Percentiles rank a stretch among this genome's conserved stretches.
Evolutionary conservation across 2,113 vertebrate species (phyloP).

Genomic region (Cynoglossus semilaevis): DNA sequence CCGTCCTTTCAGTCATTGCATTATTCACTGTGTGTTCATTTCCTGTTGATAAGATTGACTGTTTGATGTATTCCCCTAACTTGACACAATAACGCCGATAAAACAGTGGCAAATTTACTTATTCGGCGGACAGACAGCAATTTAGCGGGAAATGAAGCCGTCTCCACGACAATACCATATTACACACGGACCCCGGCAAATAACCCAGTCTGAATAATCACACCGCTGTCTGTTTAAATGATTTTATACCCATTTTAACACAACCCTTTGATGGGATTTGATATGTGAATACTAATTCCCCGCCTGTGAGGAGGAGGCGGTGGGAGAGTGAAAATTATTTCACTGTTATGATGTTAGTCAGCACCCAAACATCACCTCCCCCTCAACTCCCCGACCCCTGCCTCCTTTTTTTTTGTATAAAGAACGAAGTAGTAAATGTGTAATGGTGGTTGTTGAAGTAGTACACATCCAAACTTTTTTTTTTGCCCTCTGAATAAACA

Average conservation of each 20-base stretch:
- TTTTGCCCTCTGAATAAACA: no score
- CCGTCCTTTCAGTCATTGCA: conserved; percentile 71
- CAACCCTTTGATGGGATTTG: conserved; percentile 91
- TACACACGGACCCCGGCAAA: conserved; percentile 83
- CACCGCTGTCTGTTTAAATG: conserved; percentile 95
- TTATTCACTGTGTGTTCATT: conserved; percentile 80
- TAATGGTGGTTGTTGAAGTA: no score
- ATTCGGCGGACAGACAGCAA: conserved; percentile 92
- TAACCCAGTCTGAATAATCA: conserved; percentile 96
- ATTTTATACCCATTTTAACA: conserved; percentile 88
- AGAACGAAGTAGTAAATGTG: not conserved
- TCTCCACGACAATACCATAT: conserved; percentile 81
- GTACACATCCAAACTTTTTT: no score
- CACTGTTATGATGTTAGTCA: conserved; percentile 92
- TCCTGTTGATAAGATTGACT: conserved; percentile 89
- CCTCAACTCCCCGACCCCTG: conserved; percentile 63
- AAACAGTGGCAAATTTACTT: conserved; percentile 91
- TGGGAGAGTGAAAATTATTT: conserved; percentile 94
- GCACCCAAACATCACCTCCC: conserved; percentile 86
- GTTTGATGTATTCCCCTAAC: conserved; percentile 80
- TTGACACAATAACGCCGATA: conserved; percentile 86
- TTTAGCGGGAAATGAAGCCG: conserved; percentile 95
- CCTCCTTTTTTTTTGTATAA: not conserved
- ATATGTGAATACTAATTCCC: conserved; percentile 86
- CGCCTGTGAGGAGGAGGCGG: conserved; percentile 78